Evolutionary conservation across 2,888 invertebrate genomes (phyloP), one percentile per base, ranked within the genome.

Genomic region (Melolontha melolontha): DNA sequence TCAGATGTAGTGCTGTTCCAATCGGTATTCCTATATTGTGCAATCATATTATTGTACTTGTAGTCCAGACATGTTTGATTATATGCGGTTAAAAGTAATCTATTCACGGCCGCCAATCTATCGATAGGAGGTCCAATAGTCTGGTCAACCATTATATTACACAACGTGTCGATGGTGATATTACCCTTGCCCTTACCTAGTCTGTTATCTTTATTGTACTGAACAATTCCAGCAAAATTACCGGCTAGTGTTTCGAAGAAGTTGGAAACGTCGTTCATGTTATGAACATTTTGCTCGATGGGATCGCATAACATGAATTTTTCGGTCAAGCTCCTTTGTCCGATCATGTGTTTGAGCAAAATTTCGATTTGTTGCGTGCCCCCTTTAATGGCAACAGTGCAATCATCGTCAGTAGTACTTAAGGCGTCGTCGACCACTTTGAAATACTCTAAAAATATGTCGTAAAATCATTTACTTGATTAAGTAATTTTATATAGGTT

Each of bases 181-280:
- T 90, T 92, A 34, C 86, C 87, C 65, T 84, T 84, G 0, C 85
- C 76, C 75, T 86, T 86, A 79, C 90, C 86, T 8, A 89, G 89
- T 29, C 96, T 87, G 81, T 97, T 97, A 79, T 97, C 97, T 79
- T 94, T 93, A 81, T 97, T 97, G 81, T 97, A 97, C 78, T 98
- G 97, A 0, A 97, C 97, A 44, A 97, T 88, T 44, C 91, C 95
- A 59, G 95, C 96, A 82, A 97, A 94, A 82, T 94, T 92, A 50
- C 91, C 89, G 0, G 96, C 93, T 47, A 97, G 82, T n/a, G 88
- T 88, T 79, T 91, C 91, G 80, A 90, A 95, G 66, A 98, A 89
- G 79, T 91, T 96, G 0, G 91, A 86, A 11, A 95, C 86, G 77
- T 95, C 94, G 44, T 89, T 83, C 1, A 72, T 72, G 70, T 87